Conservation (phyloP, 2,888 invertebrate genomes). For the Lasioglossum villosulum region DNA sequence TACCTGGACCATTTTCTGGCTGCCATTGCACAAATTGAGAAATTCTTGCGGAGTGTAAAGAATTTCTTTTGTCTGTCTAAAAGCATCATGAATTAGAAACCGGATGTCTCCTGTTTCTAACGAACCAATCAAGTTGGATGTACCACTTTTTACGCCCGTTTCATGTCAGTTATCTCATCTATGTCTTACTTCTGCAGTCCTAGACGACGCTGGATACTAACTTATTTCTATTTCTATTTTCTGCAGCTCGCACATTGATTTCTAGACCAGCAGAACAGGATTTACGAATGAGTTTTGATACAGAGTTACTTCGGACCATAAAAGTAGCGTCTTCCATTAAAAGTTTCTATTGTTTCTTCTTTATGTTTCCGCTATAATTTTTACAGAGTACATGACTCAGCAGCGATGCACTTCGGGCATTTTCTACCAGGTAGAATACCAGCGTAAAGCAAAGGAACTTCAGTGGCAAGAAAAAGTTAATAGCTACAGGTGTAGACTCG, state of each 20-base stretch:
- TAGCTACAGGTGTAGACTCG: constrained; percentile 15
- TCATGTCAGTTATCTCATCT: neutral
- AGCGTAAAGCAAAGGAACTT: neutral
- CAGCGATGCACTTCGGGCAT: neutral
- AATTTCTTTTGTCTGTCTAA: neutral
- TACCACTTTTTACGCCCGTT: neutral
- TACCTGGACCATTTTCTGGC: neutral
- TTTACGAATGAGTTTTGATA: neutral
- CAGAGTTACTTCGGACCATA: neutral
- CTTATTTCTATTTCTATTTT: constrained; percentile 1
- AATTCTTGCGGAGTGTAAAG: neutral
- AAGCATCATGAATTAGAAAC: neutral
- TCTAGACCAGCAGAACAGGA: neutral
- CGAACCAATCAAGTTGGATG: neutral
- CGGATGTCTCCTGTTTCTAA: neutral
- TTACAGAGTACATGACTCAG: neutral
- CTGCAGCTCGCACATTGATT: neutral
- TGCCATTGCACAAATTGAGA: neutral
- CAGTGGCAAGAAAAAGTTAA: neutral
- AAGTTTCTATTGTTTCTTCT: neutral
- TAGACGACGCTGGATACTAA: neutral
- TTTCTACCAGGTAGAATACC: neutral
- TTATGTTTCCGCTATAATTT: neutral
- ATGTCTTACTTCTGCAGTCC: neutral
- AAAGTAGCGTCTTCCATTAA: neutral